A percentile compares a stretch with the other conserved stretches of the same genome.
phyloP scores from a whole-genome alignment of 2,888 invertebrate species.

The Pherbina coryleti region DNA sequence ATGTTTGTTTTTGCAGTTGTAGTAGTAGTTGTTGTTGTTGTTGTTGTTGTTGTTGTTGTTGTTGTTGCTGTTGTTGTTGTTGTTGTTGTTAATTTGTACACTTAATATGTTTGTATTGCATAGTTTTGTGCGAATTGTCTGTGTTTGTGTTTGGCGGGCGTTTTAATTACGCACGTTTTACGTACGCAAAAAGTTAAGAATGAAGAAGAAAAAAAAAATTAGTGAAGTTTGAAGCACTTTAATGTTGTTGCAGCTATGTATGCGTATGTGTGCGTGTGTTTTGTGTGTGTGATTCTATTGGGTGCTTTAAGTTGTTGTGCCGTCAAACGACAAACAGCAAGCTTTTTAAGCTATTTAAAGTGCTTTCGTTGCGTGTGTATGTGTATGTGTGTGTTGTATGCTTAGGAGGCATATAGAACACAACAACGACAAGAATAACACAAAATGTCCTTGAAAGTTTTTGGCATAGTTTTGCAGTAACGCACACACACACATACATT shows the following conservation, averaged over 20 bases:
- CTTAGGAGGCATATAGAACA: constrained; percentile 12
- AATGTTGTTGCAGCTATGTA: background rate
- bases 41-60: background rate
- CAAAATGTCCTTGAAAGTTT: constrained; percentile 69
- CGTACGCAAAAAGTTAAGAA: background rate
- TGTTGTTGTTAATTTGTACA: constrained; percentile 4
- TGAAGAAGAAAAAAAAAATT: background rate
- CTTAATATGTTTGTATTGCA: constrained; percentile 35
- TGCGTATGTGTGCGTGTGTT: background rate
- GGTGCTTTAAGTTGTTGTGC: constrained; percentile 19
- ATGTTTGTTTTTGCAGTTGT: background rate
- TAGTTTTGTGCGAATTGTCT: constrained; percentile 37
- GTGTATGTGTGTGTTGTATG: background rate
- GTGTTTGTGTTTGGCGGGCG: background rate
- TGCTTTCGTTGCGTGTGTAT: background rate
- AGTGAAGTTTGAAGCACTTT: constrained; percentile 9
- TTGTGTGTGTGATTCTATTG: background rate
- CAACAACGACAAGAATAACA: constrained; percentile 35
- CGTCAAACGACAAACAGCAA: constrained; percentile 10
- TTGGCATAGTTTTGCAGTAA: constrained; percentile 66
- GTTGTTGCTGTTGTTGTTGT: background rate
- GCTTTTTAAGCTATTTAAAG: constrained; percentile 36
- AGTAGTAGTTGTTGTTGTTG: background rate
- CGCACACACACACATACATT: constrained; percentile 36
- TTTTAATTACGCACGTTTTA: constrained; percentile 61